phyloP scores from a whole-genome alignment of 2,797 vertebrate species.

The Sphaeramia orbicularis region DNA sequence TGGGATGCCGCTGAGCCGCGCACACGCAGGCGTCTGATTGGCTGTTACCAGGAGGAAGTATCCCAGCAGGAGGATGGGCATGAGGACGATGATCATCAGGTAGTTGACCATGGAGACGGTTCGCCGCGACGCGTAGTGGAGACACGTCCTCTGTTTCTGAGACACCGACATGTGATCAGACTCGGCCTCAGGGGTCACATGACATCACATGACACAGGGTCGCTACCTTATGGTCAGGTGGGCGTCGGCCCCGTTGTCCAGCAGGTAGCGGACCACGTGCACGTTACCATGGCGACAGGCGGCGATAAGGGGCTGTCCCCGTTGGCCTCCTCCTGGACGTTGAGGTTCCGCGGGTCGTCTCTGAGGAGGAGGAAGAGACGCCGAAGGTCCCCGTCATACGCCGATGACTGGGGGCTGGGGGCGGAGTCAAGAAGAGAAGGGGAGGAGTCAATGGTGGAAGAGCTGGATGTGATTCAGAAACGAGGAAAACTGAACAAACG shows the following conservation, averaged over 20 bases:
- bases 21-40: background rate
- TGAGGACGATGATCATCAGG: constrained; percentile 91
- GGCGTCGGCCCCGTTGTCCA: constrained; percentile 86
- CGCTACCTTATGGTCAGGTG: constrained; percentile 88
- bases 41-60: constrained; percentile 91
- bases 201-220: background rate
- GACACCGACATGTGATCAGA: background rate
- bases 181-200: background rate
- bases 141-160: constrained; percentile 92
- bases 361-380: constrained; percentile 81
- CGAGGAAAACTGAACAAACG: too few relatives aligned
- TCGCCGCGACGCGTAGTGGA: constrained; percentile 91
- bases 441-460: background rate
- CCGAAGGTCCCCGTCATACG: constrained; percentile 87
- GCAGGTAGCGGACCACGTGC: constrained; percentile 84
- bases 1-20: too few relatives aligned
- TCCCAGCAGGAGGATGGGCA: constrained; percentile 94
- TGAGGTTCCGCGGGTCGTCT: constrained; percentile 71
- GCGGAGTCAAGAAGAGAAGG: too few relatives aligned
- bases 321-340: constrained; percentile 81
- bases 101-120: constrained; percentile 90
- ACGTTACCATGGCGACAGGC: constrained; percentile 87
- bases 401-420: constrained; percentile 90
- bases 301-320: constrained; percentile 93
- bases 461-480: too few relatives aligned